phyloP scores from a whole-genome alignment of 2,888 invertebrate genomes.

The Fissipunctia ypsillon region DNA sequence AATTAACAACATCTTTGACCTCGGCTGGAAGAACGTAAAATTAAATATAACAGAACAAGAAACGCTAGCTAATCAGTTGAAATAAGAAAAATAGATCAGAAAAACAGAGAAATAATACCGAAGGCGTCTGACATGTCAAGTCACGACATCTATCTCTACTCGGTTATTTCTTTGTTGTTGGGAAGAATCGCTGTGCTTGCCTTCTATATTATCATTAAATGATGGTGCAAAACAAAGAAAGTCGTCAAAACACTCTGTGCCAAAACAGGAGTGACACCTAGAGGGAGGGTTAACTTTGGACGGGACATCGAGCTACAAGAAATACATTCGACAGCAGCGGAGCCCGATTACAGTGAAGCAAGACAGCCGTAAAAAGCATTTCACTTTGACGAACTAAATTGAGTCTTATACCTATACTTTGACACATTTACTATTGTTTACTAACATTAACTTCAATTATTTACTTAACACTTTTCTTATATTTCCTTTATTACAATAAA shows the following conservation, averaged over 20 bases:
- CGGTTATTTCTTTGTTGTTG: conserved; percentile 7
- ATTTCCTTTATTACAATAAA: no score
- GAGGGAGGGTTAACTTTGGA: no score
- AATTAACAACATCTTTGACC: not conserved
- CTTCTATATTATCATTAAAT: not conserved
- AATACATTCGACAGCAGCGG: no score
- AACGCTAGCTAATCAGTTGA: not conserved
- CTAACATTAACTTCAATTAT: no score
- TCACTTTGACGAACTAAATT: no score
- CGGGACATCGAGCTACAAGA: no score
- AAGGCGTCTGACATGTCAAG: not conserved
- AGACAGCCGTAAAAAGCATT: no score
- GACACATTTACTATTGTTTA: no score
- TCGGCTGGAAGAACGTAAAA: conserved; percentile 1
- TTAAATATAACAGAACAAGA: not conserved
- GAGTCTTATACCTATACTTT: no score
- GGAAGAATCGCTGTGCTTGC: not conserved
- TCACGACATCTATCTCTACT: conserved; percentile 5
- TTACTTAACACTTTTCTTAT: no score
- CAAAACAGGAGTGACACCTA: no score
- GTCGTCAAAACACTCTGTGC: not conserved
- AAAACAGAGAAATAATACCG: not conserved
- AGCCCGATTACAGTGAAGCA: no score
- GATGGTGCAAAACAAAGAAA: not conserved
- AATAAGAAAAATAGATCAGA: conserved; percentile 1